Conservation (phyloP, 2,888 invertebrate species). For the Scaptomyza tumidula region DNA sequence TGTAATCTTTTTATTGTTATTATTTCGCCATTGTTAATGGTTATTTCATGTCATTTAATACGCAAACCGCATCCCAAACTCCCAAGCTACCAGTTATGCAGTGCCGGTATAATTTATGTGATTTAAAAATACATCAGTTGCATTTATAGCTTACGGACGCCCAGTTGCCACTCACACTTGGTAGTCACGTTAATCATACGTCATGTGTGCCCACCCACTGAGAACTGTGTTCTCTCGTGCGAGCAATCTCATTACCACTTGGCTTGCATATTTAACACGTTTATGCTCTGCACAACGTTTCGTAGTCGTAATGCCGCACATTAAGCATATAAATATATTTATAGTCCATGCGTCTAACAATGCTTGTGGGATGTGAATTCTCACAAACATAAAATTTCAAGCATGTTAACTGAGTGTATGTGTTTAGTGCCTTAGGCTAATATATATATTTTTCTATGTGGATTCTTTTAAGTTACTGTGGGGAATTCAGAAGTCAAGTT, state of each 20-base stretch:
- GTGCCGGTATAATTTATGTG: slow-evolving; percentile 38
- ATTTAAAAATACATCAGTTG: slow-evolving; percentile 32
- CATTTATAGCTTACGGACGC: slow-evolving; percentile 18
- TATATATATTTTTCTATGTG: no score
- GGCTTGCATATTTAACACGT: slow-evolving; percentile 22
- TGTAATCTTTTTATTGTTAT: slow-evolving; percentile 67
- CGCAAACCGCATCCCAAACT: background rate
- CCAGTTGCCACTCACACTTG: slow-evolving; percentile 7
- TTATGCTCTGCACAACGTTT: slow-evolving; percentile 17
- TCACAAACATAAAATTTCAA: background rate
- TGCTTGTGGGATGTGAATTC: slow-evolving; percentile 14
- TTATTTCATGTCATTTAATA: slow-evolving; percentile 38
- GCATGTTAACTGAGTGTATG: slow-evolving; percentile 13
- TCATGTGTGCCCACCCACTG: slow-evolving; percentile 33
- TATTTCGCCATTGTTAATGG: slow-evolving; percentile 46
- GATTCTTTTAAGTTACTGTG: background rate
- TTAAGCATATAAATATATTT: slow-evolving; percentile 33
- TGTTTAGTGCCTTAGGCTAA: background rate
- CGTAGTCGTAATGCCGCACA: slow-evolving; percentile 43
- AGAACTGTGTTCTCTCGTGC: background rate
- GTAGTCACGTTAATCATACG: slow-evolving; percentile 47
- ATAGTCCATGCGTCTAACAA: slow-evolving; percentile 2
- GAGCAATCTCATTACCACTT: slow-evolving; percentile 18
- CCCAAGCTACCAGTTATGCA: slow-evolving; percentile 4
- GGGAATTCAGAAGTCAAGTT: no score